Base-by-base conservation (phyloP, 2,797 vertebrate species). In the Muscicapa striata region DNA sequence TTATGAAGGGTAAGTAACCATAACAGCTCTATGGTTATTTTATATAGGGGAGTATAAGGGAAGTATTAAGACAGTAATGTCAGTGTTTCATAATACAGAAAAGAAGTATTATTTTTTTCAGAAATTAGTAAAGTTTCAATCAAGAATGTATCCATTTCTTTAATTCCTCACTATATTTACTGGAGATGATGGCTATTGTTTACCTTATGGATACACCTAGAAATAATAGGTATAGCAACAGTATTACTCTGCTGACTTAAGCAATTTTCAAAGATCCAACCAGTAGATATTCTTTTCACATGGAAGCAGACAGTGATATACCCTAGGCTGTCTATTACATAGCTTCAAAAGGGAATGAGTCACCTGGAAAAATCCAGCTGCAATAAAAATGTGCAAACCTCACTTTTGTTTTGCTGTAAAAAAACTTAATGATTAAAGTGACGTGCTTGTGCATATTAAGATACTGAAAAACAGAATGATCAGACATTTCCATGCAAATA, bases 311-410 rank as follows among this genome's bases (percentile, higher is more conserved):
- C 13, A 63, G 18, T 70, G 63, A 52, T 48, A 72, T 75, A 72
- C 8, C 40, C n/a, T 67, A 49, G 41, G 20, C 38, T 90, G 38
- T 26, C n/a, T 58, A 13, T 73, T 46, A 22, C 27, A 36, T 41
- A 68, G 40, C 22, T 83, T 46, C 69, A 67, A 73, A 86, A 70
- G 10, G 9, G 36, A 90, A 93, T 90, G 91, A 93, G 63, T 91
- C 73, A 84, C n/a, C 70, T 86, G 62, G 43, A 90, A 78, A 90
- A 88, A 34, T 30, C 20, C n/a, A 81, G 29, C 54, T 78, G 72
- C 93, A 88, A 63, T 24, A 48, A 18, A 84, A 67, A 11, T 51
- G 15, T 62, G 22, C 13, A 81, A 87, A 58, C 7, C 45, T 87
- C 2, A 7, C 54, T 63, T 85, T 84, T 75, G 51, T 77, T 83